Evolutionary conservation across 2,113 vertebrate genomes (phyloP), one percentile per base, ranked within the genome.

Genomic region (Hyaena hyaena): DNA sequence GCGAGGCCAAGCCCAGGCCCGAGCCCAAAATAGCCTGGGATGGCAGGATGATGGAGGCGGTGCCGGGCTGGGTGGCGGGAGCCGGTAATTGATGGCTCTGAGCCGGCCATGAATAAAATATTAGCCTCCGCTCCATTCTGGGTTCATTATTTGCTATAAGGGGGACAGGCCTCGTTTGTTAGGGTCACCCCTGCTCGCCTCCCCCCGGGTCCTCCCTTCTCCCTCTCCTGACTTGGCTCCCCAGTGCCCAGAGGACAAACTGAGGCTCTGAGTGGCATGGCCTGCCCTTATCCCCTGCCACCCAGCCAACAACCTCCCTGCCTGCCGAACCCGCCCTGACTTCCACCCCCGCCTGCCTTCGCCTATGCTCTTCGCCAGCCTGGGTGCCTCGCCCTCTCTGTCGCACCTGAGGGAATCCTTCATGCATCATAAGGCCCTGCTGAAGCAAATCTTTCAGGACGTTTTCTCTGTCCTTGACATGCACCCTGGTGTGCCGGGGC

Each of bases 31-130:
- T 98, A 98, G 97, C 94, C 50, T 4, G 24, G 39, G 63, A 83
- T 97, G 97, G 97, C 98, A 98, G 97, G 73, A 97, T 98, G 98
- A 98, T 97, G 96, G 97, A 97, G 96, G 96, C 96, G 17, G 90
- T 88, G 92, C 97, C 10, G 3, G 94, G 83, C 87, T 5, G 81
- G 82, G 86, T 39, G 58, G 96, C 93, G 63, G 95, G 71, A 90
- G 92, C 48, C 7, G 7, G 50, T 96, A 71, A 98, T 85, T 84
- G 95, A 98, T 98, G 68, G 50, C 93, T 88, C 94, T 74, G 95
- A 24, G 1, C 65, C 0, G 9, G 74, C 81, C 92, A 84, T 97
- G 98, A 98, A 98, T 98, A 96, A 98, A 98, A 98, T 91, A 98
- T 97, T 0, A 45, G 88, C 86, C 91, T 95, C 69, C 4, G 28